Conservation (phyloP, 2,888 invertebrate species). For the Peribatodes rhomboidaria region DNA sequence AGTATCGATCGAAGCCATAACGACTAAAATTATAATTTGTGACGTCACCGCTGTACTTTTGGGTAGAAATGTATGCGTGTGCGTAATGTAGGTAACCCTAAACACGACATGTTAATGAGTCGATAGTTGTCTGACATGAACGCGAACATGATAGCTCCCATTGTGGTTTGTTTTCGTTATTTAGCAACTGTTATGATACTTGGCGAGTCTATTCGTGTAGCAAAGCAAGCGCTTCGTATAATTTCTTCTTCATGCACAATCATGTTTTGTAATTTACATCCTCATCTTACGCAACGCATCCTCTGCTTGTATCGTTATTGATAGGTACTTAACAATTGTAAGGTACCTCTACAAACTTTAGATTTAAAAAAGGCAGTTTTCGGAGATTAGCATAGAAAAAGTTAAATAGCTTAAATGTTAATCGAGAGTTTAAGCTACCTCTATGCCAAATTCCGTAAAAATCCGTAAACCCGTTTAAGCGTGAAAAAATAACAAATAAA, state of each 20-base stretch:
- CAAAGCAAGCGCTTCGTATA: conserved; percentile 49
- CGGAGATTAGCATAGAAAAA: no score
- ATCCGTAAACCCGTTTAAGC: no score
- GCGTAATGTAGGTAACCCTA: conserved; percentile 65
- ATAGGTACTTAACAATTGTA: background rate
- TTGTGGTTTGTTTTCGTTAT: conserved; percentile 57
- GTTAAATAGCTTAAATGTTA: no score
- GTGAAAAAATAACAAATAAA: no score
- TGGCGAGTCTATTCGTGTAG: conserved; percentile 41
- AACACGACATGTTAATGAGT: conserved; percentile 63
- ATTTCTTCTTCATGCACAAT: conserved; percentile 29
- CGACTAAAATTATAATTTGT: conserved; percentile 68
- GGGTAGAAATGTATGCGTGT: conserved; percentile 62
- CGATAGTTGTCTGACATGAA: conserved; percentile 61
- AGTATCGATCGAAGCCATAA: conserved; percentile 67
- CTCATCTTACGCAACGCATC: conserved; percentile 24
- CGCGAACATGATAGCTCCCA: conserved; percentile 50
- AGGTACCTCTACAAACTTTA: background rate
- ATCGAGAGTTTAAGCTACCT: no score
- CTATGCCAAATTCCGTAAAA: no score
- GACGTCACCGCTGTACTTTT: conserved; percentile 68
- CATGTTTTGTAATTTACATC: conserved; percentile 35
- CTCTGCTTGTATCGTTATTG: conserved; percentile 10
- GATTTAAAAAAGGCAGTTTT: background rate
- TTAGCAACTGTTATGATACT: conserved; percentile 52